Evolutionary conservation across 2,797 vertebrate genomes (phyloP).

Genomic region (Sternotherus odoratus): DNA sequence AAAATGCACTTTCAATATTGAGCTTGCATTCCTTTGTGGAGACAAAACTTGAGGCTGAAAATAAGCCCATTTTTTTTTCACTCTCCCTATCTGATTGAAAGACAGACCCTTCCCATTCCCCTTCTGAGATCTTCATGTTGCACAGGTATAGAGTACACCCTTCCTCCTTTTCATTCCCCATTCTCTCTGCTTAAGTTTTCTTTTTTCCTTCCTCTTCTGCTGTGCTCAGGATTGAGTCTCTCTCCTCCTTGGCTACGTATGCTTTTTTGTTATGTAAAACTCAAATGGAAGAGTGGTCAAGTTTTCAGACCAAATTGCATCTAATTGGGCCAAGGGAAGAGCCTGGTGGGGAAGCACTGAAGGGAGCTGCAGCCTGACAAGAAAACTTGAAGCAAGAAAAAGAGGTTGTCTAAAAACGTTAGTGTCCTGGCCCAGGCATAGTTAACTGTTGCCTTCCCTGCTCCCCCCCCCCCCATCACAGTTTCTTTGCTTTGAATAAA

Average conservation of each 20-base stretch:
- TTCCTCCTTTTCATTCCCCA: background rate
- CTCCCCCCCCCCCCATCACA: background rate
- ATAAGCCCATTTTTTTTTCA: background rate
- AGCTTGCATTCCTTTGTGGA: fast-evolving
- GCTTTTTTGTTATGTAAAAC: background rate
- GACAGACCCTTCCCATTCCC: background rate
- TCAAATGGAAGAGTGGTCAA: background rate
- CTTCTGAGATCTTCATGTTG: fast-evolving
- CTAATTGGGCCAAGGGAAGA: background rate
- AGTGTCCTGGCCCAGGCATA: background rate
- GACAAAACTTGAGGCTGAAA: background rate
- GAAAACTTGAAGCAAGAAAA: no score
- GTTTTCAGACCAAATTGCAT: background rate
- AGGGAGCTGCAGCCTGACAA: background rate
- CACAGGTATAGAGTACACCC: background rate
- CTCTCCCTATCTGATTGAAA: background rate
- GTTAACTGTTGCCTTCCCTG: background rate
- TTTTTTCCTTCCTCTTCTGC: background rate
- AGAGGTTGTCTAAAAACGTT: background rate
- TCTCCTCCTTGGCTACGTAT: background rate
- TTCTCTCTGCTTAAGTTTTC: fast-evolving
- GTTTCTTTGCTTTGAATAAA: background rate
- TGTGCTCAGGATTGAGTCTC: background rate
- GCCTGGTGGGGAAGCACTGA: background rate
- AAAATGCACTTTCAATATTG: background rate